phyloP scores from a whole-genome alignment of 2,113 vertebrate species.

The pig (Sus scrofa) region DNA sequence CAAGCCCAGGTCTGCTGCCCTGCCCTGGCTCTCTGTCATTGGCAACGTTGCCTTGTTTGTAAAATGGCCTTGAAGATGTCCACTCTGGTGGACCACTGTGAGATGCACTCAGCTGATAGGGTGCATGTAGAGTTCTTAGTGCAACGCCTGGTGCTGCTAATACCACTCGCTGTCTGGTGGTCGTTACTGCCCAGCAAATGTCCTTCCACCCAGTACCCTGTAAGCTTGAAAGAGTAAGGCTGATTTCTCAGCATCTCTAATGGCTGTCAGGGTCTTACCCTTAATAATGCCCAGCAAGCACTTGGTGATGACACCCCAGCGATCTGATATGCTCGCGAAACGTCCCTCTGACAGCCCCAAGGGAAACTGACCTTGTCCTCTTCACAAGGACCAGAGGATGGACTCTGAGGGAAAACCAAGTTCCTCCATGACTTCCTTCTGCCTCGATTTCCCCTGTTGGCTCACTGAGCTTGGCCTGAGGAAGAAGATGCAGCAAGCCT shows the following conservation, averaged over 20 bases:
- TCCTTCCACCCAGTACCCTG: rapidly evolving
- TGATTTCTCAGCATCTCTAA: not conserved
- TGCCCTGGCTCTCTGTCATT: not conserved
- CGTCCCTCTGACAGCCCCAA: not conserved
- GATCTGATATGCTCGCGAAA: not conserved
- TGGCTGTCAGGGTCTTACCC: not conserved
- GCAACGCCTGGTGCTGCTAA: not conserved
- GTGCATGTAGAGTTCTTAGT: rapidly evolving
- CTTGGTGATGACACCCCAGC: not conserved
- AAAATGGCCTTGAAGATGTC: not conserved
- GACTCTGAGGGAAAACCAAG: not conserved
- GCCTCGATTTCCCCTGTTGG: constrained; percentile 65
- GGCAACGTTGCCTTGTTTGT: not conserved
- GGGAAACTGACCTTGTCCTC: not conserved
- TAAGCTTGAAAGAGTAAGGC: not conserved
- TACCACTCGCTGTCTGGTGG: rapidly evolving
- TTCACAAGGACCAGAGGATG: not conserved
- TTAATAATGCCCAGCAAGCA: not conserved
- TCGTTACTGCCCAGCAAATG: not conserved
- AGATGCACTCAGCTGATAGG: not conserved
- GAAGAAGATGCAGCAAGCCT: not conserved
- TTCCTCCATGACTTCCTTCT: not conserved
- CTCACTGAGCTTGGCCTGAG: not conserved
- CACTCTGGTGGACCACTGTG: not conserved
- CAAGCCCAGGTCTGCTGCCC: not conserved